Conservation (phyloP, 2,888 invertebrate species). For the Apodemia mormo region DNA sequence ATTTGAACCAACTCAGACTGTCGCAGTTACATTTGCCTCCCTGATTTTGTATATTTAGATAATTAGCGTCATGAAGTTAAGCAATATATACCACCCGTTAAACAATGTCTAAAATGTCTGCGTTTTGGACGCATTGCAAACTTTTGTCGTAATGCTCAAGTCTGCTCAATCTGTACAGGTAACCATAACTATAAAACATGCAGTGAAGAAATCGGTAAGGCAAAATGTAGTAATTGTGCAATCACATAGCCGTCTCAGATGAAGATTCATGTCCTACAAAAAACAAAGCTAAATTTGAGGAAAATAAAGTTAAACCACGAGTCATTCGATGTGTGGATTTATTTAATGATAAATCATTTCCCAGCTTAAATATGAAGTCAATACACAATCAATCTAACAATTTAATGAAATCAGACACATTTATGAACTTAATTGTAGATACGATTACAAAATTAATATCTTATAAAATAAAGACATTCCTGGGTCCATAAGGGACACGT, state of each 20-base stretch:
- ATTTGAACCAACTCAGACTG: no score
- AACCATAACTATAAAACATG: conserved; percentile 26
- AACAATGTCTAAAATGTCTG: conserved; percentile 30
- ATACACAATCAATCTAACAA: conserved; percentile 5
- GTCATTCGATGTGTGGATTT: background rate
- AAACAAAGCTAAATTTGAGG: conserved; percentile 13
- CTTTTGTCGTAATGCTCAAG: conserved; percentile 19
- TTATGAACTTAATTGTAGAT: background rate
- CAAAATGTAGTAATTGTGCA: background rate
- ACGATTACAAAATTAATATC: conserved; percentile 1
- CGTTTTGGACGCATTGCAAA: conserved; percentile 29
- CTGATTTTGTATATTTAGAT: conserved; percentile 25
- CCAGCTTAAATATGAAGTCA: background rate
- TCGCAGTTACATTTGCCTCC: conserved; percentile 21
- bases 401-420: conserved; percentile 4
- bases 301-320: no score
- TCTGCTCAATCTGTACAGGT: conserved; percentile 25
- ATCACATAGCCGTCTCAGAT: conserved; percentile 18
- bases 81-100: conserved; percentile 26
- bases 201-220: background rate
- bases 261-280: conserved; percentile 3
- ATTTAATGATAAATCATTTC: background rate
- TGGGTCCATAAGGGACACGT: conserved; percentile 6
- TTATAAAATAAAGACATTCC: conserved; percentile 16
- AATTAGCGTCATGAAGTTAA: conserved; percentile 20